Evolutionary conservation across 2,888 invertebrate genomes (phyloP).

Genomic region (Drosophila subquinaria): DNA sequence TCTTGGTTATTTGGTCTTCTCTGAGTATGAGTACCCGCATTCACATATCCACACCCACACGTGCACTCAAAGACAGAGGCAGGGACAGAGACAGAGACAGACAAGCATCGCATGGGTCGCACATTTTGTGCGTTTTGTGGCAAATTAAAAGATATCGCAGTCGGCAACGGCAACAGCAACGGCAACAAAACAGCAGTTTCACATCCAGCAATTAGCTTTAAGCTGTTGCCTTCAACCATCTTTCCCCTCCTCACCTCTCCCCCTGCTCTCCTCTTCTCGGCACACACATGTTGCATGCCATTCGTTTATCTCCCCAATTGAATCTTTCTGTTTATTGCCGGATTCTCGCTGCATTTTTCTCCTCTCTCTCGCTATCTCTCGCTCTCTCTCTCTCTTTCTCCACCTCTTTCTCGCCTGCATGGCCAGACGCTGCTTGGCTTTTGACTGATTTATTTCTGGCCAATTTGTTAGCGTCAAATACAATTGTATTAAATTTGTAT

Average conservation of each 20-base stretch:
- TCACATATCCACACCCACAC: slow-evolving; percentile 52
- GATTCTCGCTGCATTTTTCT: slow-evolving; percentile 8
- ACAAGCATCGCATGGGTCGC: slow-evolving; percentile 34
- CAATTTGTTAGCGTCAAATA: slow-evolving; percentile 55
- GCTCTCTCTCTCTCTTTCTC: neutral
- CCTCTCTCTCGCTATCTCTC: neutral
- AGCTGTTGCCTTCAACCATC: slow-evolving; percentile 24
- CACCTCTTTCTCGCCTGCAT: neutral
- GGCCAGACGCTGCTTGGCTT: slow-evolving; percentile 4
- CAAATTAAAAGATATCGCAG: slow-evolving; percentile 77
- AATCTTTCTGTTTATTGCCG: slow-evolving; percentile 31
- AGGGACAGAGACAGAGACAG: slow-evolving; percentile 9
- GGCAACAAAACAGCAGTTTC: slow-evolving; percentile 39
- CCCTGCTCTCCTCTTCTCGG: neutral
- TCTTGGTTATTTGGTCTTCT: slow-evolving; percentile 9
- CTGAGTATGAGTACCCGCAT: slow-evolving; percentile 33
- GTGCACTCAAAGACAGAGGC: slow-evolving; percentile 12
- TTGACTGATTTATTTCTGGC: slow-evolving; percentile 60
- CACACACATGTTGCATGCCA: slow-evolving; percentile 14
- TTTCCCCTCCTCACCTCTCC: neutral
- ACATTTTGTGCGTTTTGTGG: slow-evolving; percentile 74
- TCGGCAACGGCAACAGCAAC: slow-evolving; percentile 25
- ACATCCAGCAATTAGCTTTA: slow-evolving; percentile 61
- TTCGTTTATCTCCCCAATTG: slow-evolving; percentile 37
- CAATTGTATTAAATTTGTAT: slow-evolving; percentile 28